A percentile compares a stretch with the other conserved stretches of the same genome.
These are phyloP conservation scores for Coptotermes formosanus DNA, from an alignment of 1,140 invertebrate species.

Conservation along the genomic window DNA sequence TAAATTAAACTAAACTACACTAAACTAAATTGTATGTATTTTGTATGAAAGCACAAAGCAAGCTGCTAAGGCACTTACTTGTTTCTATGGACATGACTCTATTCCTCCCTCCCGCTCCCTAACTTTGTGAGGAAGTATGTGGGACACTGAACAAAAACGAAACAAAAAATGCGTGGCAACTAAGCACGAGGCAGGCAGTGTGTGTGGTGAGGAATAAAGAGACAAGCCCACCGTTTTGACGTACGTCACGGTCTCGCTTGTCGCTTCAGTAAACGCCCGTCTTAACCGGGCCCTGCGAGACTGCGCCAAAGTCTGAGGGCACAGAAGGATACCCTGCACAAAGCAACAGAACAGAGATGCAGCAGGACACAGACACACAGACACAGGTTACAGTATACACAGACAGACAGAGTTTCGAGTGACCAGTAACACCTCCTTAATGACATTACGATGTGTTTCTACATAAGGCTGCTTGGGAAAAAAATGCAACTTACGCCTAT, in stretches of 20 bases:
- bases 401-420: not conserved
- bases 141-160: not conserved
- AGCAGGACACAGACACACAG: conserved; percentile 21
- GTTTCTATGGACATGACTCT: not conserved
- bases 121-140: not conserved
- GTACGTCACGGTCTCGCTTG: conserved; percentile 81
- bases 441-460: not conserved
- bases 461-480: no score
- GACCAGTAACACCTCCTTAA: not conserved
- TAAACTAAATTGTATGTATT: no score
- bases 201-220: conserved; percentile 4
- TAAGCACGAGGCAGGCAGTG: not conserved
- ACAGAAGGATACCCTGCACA: conserved; percentile 76
- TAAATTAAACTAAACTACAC: no score
- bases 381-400: not conserved
- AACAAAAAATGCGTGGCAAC: not conserved
- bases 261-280: conserved; percentile 83
- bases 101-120: not conserved
- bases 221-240: conserved; percentile 75
- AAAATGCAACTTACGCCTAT: no score
- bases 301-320: conserved; percentile 83
- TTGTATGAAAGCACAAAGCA: no score
- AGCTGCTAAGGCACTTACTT: no score
- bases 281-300: conserved; percentile 74
- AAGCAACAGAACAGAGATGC: conserved; percentile 28